These are phyloP conservation scores for Bubo scandiacus DNA, from an alignment of 2,113 vertebrate genomes.

Conservation along the genomic window DNA sequence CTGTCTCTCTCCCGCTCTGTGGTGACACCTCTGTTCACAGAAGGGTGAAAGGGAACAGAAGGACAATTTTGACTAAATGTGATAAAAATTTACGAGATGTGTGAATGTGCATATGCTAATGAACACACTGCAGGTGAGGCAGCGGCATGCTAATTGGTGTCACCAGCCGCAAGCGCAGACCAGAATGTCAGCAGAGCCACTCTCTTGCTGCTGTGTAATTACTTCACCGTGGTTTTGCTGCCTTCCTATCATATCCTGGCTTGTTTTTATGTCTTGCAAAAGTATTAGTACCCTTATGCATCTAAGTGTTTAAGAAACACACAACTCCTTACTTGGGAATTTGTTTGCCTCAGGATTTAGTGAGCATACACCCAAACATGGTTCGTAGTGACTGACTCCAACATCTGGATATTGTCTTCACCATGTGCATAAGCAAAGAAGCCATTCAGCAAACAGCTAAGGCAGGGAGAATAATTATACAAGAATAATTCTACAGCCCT, in stretches of 20 bases:
- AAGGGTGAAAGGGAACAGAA: not conserved
- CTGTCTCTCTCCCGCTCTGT: accelerated
- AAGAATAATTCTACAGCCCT: not conserved
- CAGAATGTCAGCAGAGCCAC: accelerated
- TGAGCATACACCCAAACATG: not conserved
- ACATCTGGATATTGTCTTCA: constrained; percentile 16
- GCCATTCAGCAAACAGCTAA: constrained; percentile 34
- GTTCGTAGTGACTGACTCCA: constrained; percentile 36
- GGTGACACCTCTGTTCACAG: accelerated
- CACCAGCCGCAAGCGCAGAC: not conserved
- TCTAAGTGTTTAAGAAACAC: constrained; percentile 38
- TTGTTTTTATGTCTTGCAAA: constrained; percentile 12
- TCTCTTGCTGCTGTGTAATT: not conserved
- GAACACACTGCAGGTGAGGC: not conserved
- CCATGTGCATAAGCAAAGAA: constrained; percentile 4
- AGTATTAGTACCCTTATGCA: not conserved
- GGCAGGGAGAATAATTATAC: constrained; percentile 35
- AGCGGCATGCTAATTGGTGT: accelerated
- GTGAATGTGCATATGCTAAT: not conserved
- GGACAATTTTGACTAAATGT: not conserved
- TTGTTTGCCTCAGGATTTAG: constrained; percentile 47
- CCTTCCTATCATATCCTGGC: not conserved
- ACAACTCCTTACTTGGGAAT: constrained; percentile 16
- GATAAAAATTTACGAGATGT: accelerated
- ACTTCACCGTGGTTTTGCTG: not conserved